These are phyloP conservation scores for Trididemnum nubilum DNA, from an alignment of 23 tunicate genomes.

Conservation along the genomic window DNA sequence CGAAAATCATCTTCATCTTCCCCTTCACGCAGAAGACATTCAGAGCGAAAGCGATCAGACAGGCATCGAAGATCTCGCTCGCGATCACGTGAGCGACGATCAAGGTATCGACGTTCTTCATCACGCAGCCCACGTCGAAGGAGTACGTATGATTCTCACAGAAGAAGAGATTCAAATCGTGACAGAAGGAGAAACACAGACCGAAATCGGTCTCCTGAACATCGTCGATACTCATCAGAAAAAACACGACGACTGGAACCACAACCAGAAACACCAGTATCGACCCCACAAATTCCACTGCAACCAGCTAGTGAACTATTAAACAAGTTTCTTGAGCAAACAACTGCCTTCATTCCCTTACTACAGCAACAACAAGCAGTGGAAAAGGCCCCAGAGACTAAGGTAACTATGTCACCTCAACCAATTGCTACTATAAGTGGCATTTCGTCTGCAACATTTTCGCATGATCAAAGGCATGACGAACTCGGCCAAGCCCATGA, in stretches of 20 bases:
- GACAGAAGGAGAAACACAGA: constrained; percentile 3
- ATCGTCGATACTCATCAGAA: not conserved
- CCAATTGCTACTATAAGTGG: constrained; percentile 77
- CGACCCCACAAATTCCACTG: not conserved
- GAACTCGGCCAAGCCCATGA: constrained; percentile 17
- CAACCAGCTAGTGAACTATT: not conserved
- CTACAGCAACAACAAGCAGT: not conserved
- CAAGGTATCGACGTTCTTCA: not conserved
- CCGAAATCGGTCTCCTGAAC: not conserved
- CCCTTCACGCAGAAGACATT: not conserved
- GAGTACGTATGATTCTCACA: not conserved
- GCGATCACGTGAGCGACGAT: constrained; percentile 6
- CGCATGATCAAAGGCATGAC: constrained; percentile 13
- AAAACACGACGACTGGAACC: not conserved
- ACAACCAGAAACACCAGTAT: not conserved
- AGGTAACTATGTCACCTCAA: constrained; percentile 41
- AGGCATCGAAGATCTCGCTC: constrained; percentile 21
- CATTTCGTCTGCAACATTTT: constrained; percentile 2
- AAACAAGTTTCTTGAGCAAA: constrained; percentile 10
- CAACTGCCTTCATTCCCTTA: not conserved
- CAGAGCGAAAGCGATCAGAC: not conserved
- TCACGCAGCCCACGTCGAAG: constrained; percentile 25
- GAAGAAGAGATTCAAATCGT: not conserved
- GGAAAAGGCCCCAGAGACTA: not conserved
- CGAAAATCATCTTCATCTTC: not conserved